These are phyloP conservation scores for Bellardia bayeri DNA, from an alignment of 2,888 invertebrate genomes.

Conservation along the genomic window DNA sequence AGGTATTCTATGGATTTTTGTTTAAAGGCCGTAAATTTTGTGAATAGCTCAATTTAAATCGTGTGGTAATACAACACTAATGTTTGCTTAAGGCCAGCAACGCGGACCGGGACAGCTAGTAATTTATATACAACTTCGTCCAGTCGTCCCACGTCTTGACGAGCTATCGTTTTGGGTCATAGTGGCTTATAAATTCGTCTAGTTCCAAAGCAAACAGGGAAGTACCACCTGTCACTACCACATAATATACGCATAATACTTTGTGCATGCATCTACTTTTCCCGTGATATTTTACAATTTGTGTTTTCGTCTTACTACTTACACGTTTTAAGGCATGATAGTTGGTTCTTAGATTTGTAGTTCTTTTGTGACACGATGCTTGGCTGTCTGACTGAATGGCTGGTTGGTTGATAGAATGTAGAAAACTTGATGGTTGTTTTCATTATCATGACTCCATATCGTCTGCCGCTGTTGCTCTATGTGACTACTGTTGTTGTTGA, in stretches of 20 bases:
- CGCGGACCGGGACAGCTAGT: no score
- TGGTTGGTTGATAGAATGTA: constrained; percentile 18
- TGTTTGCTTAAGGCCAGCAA: no score
- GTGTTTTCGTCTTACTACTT: background rate
- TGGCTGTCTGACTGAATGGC: constrained; percentile 1
- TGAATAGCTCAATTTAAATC: no score
- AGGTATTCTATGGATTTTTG: no score
- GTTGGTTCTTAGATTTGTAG: background rate
- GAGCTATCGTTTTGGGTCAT: no score
- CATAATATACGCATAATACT: background rate
- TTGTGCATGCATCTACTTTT: background rate
- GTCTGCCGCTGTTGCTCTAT: constrained; percentile 21
- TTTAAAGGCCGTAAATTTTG: no score
- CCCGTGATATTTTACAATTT: background rate
- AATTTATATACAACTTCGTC: no score
- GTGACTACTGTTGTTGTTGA: constrained; percentile 58
- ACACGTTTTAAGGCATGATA: background rate
- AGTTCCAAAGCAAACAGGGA: background rate
- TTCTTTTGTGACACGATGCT: constrained; percentile 5
- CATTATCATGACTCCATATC: constrained; percentile 39
- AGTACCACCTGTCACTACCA: background rate
- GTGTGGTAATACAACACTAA: no score
- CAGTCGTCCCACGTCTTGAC: no score
- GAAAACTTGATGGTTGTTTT: constrained; percentile 27
- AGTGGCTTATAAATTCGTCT: no score